Evolutionary conservation across 2,113 vertebrate genomes (phyloP).

Genomic region (Varanus salvator): DNA sequence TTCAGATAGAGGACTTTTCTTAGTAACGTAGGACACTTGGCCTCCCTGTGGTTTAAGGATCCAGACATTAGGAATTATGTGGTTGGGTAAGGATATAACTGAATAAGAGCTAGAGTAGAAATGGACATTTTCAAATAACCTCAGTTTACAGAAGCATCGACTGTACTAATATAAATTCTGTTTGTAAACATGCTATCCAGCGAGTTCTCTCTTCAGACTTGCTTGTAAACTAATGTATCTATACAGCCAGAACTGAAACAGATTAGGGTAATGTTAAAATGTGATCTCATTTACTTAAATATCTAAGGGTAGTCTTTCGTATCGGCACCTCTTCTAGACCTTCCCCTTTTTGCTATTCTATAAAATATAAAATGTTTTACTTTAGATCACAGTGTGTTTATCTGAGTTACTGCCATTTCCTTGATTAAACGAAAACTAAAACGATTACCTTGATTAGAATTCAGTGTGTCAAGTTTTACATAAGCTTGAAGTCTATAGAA

Average conservation of each 20-base stretch:
- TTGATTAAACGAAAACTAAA: neutral
- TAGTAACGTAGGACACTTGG: too few relatives aligned
- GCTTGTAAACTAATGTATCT: neutral
- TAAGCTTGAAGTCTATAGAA: neutral
- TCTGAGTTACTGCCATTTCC: neutral
- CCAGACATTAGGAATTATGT: neutral
- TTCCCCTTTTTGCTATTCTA: neutral
- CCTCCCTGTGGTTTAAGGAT: neutral
- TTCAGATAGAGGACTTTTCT: too few relatives aligned
- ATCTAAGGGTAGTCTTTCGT: neutral
- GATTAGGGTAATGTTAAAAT: neutral
- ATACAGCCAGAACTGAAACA: neutral
- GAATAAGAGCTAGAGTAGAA: neutral
- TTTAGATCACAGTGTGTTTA: neutral
- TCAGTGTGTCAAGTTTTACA: neutral
- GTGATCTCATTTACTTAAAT: neutral
- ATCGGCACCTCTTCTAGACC: neutral
- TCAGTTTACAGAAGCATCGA: neutral
- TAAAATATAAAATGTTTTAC: slow-evolving; percentile 9
- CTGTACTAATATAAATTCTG: neutral
- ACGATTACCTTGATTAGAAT: neutral
- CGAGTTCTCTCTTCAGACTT: neutral
- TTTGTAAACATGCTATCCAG: neutral
- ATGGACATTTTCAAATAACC: neutral
- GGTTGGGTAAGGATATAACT: neutral